Percentiles rank a stretch among this genome's conserved stretches.
phyloP scores from a whole-genome alignment of 2,113 vertebrate species.

The Odocoileus virginianus region DNA sequence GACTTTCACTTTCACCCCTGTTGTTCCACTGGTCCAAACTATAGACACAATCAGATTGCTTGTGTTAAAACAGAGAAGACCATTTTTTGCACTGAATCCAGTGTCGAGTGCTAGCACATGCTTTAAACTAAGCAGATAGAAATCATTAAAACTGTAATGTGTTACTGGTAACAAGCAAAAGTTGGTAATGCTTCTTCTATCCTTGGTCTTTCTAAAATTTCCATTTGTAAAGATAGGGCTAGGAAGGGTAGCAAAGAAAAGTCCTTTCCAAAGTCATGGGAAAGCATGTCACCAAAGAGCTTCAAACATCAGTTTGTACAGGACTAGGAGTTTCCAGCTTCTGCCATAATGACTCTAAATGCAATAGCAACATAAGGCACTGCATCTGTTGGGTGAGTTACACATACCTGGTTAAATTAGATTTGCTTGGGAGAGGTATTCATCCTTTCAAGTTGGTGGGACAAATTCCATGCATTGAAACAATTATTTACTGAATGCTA shows the following conservation, averaged over 20 bases:
- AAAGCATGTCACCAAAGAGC: background rate
- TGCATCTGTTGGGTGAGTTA: constrained; percentile 3
- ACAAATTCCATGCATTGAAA: constrained; percentile 10
- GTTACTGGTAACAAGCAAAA: background rate
- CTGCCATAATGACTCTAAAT: constrained; percentile 13
- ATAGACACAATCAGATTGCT: background rate
- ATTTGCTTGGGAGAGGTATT: background rate
- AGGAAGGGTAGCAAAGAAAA: background rate
- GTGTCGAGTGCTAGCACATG: too few relatives aligned
- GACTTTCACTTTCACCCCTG: background rate
- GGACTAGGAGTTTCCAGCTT: background rate
- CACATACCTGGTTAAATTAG: constrained; percentile 36
- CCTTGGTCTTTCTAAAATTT: background rate
- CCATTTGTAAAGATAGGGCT: background rate
- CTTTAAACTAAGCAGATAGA: background rate
- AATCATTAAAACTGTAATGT: background rate
- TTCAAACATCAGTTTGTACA: background rate
- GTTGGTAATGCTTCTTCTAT: background rate
- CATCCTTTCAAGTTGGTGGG: constrained; percentile 24
- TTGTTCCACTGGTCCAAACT: background rate
- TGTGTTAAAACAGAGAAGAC: background rate
- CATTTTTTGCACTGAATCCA: background rate
- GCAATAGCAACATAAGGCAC: background rate
- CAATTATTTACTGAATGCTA: constrained; percentile 30
- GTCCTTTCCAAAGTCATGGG: background rate